Evolutionary conservation across 2,797 vertebrate species (phyloP).

Genomic region (Melanotaenia parkinsoni): DNA sequence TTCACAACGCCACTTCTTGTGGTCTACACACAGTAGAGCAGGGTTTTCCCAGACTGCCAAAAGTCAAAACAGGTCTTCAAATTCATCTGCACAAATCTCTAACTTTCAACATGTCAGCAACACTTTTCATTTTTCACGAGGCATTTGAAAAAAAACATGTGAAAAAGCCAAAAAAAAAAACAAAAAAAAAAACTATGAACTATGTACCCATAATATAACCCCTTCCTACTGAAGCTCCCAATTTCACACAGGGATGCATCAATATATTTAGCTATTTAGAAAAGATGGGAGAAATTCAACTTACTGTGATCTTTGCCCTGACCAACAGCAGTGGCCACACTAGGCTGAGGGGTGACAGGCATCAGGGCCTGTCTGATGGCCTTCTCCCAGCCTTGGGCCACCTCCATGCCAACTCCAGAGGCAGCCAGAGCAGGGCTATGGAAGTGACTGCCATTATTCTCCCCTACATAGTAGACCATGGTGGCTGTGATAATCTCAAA

Average conservation of each 20-base stretch:
- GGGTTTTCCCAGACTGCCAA: constrained; percentile 15
- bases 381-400: constrained; percentile 97
- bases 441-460: constrained; percentile 90
- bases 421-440: constrained; percentile 91
- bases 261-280: neutral
- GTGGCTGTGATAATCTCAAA: constrained; percentile 98
- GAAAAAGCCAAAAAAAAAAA: neutral
- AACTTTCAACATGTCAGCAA: constrained; percentile 2
- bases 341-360: constrained; percentile 97
- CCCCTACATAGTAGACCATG: constrained; percentile 98
- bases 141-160: neutral
- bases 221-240: neutral
- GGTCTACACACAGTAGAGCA: neutral
- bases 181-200: constrained; percentile 8
- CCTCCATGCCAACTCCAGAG: constrained; percentile 92
- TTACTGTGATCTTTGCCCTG: constrained; percentile 97
- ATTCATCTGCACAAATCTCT: neutral
- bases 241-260: neutral
- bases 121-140: neutral
- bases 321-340: constrained; percentile 87
- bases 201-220: neutral
- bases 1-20: constrained; percentile 27
- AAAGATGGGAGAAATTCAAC: constrained; percentile 58
- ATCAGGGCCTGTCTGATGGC: constrained; percentile 98
- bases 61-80: neutral